phyloP scores from a whole-genome alignment of 2,113 vertebrate species.

The Mesitornis unicolor region DNA sequence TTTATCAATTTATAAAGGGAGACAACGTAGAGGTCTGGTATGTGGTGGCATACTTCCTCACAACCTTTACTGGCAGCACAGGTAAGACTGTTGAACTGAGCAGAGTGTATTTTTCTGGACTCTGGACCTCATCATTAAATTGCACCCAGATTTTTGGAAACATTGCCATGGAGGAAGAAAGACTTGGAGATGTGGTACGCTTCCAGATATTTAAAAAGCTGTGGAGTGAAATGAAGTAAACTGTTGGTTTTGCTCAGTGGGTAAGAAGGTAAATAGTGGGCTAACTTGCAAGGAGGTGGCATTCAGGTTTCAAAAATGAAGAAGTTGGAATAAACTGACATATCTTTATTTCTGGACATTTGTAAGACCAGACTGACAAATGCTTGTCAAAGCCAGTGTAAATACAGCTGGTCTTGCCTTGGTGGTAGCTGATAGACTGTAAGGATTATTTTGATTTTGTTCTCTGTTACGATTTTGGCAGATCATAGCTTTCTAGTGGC shows the following conservation, averaged over 20 bases:
- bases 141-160: neutral
- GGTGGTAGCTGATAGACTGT: neutral
- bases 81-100: neutral
- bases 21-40: neutral
- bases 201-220: neutral
- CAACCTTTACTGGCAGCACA: neutral
- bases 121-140: neutral
- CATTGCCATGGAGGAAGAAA: neutral
- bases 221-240: neutral
- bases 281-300: neutral
- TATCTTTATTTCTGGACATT: neutral
- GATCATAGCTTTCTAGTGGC: neutral
- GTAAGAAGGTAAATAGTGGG: no score
- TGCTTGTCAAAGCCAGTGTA: neutral
- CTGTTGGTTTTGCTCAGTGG: neutral
- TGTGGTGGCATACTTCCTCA: neutral
- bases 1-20: neutral
- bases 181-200: neutral
- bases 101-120: neutral
- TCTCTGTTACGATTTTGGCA: neutral
- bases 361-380: neutral
- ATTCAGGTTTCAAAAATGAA: neutral
- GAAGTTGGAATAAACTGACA: neutral
- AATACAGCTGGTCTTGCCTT: neutral
- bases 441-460: neutral